phyloP scores from a whole-genome alignment of 1,140 invertebrate species.

The Pararge aegeria region DNA sequence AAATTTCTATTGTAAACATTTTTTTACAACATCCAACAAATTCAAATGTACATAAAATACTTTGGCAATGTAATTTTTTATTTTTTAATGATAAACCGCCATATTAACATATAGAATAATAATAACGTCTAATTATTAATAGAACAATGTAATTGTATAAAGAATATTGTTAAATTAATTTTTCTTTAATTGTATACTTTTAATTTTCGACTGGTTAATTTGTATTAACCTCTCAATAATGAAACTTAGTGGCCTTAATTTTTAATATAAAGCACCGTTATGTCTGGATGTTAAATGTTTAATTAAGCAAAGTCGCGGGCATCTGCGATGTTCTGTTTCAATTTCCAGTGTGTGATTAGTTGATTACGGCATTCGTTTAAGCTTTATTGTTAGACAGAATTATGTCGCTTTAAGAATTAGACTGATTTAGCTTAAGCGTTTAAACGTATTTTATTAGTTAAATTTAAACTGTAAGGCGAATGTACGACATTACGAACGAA shows the following conservation, averaged over 20 bases:
- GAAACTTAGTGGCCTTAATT: slow-evolving; percentile 68
- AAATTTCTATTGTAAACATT: too few species aligned
- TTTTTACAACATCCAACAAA: background rate
- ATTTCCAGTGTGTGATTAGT: slow-evolving; percentile 69
- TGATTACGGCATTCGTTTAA: slow-evolving; percentile 70
- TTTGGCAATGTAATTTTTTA: slow-evolving; percentile 20
- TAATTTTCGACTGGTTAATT: slow-evolving; percentile 32
- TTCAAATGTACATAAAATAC: background rate
- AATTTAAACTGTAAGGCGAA: slow-evolving; percentile 56
- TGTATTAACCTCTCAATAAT: slow-evolving; percentile 27
- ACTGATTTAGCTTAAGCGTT: slow-evolving; percentile 79
- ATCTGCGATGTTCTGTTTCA: background rate
- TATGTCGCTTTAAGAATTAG: slow-evolving; percentile 78
- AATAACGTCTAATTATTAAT: slow-evolving; percentile 36
- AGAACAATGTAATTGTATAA: slow-evolving; percentile 25
- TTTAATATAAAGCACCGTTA: slow-evolving; percentile 24
- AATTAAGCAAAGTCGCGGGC: background rate
- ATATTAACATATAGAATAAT: slow-evolving; percentile 59
- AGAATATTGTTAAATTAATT: slow-evolving; percentile 22
- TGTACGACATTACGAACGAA: slow-evolving; percentile 53
- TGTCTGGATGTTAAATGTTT: background rate
- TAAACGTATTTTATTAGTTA: slow-evolving; percentile 66
- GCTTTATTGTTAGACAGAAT: slow-evolving; percentile 72
- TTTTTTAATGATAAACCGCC: slow-evolving; percentile 44
- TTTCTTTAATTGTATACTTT: slow-evolving; percentile 30